Evolutionary conservation across 1,140 invertebrate genomes (phyloP).

Genomic region (Apis mellifera): DNA sequence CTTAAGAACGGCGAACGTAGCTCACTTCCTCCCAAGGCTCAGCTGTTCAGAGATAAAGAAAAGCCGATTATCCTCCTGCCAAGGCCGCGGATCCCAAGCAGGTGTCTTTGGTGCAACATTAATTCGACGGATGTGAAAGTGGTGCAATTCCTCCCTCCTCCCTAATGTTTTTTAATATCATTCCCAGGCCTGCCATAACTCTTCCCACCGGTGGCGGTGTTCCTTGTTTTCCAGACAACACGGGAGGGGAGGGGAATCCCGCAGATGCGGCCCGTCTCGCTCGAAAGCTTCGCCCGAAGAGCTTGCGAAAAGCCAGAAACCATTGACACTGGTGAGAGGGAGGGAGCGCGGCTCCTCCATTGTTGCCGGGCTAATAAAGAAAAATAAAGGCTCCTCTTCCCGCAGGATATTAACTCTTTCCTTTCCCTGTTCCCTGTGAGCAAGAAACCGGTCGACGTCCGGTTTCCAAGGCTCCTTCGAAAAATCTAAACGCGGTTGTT

Average conservation of each 20-base stretch:
- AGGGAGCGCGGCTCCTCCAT: slow-evolving; percentile 30
- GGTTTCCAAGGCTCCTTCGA: slow-evolving; percentile 35
- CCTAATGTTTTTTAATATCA: slow-evolving; percentile 10
- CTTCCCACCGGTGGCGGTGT: slow-evolving; percentile 5
- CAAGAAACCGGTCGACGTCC: slow-evolving; percentile 18
- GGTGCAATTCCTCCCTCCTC: neutral
- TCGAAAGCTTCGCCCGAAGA: too few relatives aligned
- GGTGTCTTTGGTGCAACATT: slow-evolving; percentile 14
- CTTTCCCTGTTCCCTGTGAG: neutral
- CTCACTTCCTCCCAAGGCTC: neutral
- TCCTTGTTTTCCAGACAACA: slow-evolving; percentile 15
- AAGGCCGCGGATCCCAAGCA: neutral
- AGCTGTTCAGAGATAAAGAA: neutral
- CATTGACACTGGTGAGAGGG: slow-evolving; percentile 58
- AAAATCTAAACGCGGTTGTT: slow-evolving; percentile 31
- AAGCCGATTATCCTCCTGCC: neutral
- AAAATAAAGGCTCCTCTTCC: slow-evolving; percentile 43
- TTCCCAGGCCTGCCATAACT: neutral
- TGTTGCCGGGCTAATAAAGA: slow-evolving; percentile 56
- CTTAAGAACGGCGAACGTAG: too few relatives aligned
- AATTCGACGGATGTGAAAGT: neutral
- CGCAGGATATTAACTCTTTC: slow-evolving; percentile 35
- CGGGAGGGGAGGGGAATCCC: slow-evolving; percentile 31
- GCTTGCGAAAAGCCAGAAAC: slow-evolving; percentile 53
- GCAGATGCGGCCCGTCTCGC: slow-evolving; percentile 54